Evolutionary conservation across 2,888 invertebrate species (phyloP).

Genomic region (Eupithecia abbreviata): DNA sequence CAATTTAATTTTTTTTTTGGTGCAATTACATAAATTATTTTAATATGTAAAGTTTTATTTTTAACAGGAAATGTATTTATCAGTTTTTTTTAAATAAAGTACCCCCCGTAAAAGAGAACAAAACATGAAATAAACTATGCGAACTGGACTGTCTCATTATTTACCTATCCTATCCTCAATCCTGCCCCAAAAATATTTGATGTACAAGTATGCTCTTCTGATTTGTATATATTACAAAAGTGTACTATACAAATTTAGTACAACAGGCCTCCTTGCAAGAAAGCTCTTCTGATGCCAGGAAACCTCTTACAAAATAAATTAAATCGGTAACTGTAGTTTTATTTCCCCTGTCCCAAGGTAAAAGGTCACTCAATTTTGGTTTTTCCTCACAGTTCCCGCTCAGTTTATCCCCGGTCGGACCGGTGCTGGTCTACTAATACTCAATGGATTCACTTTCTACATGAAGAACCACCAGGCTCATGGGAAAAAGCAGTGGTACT

Average conservation of each 20-base stretch:
- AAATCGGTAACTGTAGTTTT: slow-evolving; percentile 39
- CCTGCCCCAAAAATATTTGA: slow-evolving; percentile 6
- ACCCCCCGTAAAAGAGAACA: slow-evolving; percentile 12
- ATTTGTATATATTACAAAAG: not conserved
- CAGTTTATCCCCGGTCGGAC: slow-evolving; percentile 78
- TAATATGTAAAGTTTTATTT: slow-evolving; percentile 33
- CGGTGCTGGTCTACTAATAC: slow-evolving; percentile 73
- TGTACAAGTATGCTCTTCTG: not conserved
- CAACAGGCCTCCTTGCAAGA: not conserved
- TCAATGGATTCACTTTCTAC: slow-evolving; percentile 79
- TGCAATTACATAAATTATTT: slow-evolving; percentile 67
- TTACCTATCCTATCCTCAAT: slow-evolving; percentile 24
- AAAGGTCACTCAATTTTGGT: slow-evolving; percentile 44
- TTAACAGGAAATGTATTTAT: slow-evolving; percentile 3
- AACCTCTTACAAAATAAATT: slow-evolving; percentile 21
- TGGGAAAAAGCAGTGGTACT: slow-evolving; percentile 80
- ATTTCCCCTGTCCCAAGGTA: slow-evolving; percentile 37
- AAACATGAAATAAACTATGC: slow-evolving; percentile 29
- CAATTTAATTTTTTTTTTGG: slow-evolving; percentile 61
- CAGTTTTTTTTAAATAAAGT: slow-evolving; percentile 24
- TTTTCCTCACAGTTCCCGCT: slow-evolving; percentile 71
- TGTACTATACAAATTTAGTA: not conserved
- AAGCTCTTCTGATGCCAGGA: not conserved
- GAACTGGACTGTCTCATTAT: slow-evolving; percentile 35
- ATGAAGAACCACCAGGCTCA: slow-evolving; percentile 81